Evolutionary conservation across 1,140 invertebrate species (phyloP).

Genomic region (Tetragonula clypearis): DNA sequence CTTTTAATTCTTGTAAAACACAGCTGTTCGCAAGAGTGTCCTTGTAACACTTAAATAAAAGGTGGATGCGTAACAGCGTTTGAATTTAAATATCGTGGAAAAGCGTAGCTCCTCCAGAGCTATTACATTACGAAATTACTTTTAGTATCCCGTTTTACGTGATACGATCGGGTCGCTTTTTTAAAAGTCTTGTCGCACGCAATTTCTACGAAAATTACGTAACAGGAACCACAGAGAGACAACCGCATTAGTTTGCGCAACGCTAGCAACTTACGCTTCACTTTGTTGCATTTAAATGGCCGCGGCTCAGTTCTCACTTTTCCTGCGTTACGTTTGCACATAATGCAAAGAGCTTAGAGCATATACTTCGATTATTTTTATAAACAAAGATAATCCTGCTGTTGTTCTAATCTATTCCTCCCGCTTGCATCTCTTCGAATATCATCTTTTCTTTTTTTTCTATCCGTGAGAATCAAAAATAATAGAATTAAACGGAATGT

Average conservation of each 20-base stretch:
- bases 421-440: neutral
- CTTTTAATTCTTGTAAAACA: conserved; percentile 3
- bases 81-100: conserved; percentile 3
- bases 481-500: neutral
- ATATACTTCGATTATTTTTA: neutral
- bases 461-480: neutral
- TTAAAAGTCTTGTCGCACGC: conserved; percentile 23
- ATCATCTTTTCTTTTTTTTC: neutral
- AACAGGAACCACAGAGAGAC: conserved; percentile 21
- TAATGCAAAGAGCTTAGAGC: neutral
- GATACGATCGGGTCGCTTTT: neutral
- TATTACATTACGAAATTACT: neutral
- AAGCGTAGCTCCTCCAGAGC: neutral
- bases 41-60: conserved; percentile 26
- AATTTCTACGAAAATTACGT: conserved; percentile 26
- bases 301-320: neutral
- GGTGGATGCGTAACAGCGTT: neutral
- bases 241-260: conserved; percentile 21
- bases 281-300: neutral
- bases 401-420: neutral
- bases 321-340: no score
- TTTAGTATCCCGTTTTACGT: neutral
- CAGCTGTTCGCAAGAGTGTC: neutral
- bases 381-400: neutral
- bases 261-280: neutral